Percentiles rank a stretch among this genome's conserved stretches.
These are phyloP conservation scores for Papilio polytes DNA, from an alignment of 1,140 invertebrate species.

Conservation along the genomic window DNA sequence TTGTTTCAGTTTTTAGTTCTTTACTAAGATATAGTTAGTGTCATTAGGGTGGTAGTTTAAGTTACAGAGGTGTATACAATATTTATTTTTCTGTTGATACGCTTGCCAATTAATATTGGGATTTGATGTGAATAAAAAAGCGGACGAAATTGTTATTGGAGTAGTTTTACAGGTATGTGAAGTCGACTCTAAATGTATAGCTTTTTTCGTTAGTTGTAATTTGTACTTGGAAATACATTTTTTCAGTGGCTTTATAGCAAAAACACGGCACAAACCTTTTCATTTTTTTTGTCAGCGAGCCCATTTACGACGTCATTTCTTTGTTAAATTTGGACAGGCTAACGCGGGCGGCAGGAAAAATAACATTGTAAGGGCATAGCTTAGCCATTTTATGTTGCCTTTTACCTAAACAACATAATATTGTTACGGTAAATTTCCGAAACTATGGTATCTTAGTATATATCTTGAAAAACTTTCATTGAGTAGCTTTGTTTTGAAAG, in stretches of 20 bases:
- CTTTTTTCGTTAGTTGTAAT: neutral
- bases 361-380: neutral
- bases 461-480: neutral
- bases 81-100: no score
- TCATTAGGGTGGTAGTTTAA: no score
- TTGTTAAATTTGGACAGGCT: slow-evolving; percentile 18
- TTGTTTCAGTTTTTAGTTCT: no score
- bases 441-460: neutral
- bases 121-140: no score
- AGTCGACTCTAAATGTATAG: neutral
- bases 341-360: slow-evolving; percentile 15
- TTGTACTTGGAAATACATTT: neutral
- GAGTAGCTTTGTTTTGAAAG: no score
- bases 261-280: neutral
- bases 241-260: slow-evolving; percentile 10
- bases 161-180: neutral
- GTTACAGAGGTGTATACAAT: no score
- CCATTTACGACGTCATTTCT: slow-evolving; percentile 14
- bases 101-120: no score
- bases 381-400: slow-evolving; percentile 1
- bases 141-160: no score
- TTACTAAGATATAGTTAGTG: no score
- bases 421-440: neutral
- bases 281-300: slow-evolving; percentile 8
- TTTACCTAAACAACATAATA: slow-evolving; percentile 12